Evolutionary conservation across 2,797 vertebrate genomes (phyloP).

Genomic region (Diplodus puntazzo): DNA sequence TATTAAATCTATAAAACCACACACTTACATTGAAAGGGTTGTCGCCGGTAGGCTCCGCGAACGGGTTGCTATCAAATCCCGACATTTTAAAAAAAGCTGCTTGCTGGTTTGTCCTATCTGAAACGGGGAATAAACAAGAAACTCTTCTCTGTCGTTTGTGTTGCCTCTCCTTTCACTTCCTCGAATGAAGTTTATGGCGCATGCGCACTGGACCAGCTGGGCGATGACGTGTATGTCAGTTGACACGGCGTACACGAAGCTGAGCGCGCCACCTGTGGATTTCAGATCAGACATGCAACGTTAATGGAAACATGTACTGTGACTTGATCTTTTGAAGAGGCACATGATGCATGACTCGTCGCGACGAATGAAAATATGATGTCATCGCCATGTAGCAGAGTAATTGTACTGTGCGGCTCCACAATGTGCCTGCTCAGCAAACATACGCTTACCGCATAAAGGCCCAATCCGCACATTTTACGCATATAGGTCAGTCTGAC

Average conservation of each 20-base stretch:
- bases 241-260: background rate
- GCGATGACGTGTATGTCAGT: slow-evolving; percentile 7
- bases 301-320: no score
- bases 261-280: slow-evolving; percentile 37
- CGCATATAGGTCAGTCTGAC: background rate
- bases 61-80: slow-evolving; percentile 90
- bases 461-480: background rate
- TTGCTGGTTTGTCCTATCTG: slow-evolving; percentile 33
- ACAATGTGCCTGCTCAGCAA: no score
- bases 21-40: slow-evolving; percentile 93
- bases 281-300: no score
- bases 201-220: slow-evolving; percentile 55
- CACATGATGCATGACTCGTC: no score
- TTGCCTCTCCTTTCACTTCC: slow-evolving; percentile 74
- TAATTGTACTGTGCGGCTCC: no score
- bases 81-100: slow-evolving; percentile 84
- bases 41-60: slow-evolving; percentile 87
- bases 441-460: background rate
- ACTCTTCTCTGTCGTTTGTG: slow-evolving; percentile 47
- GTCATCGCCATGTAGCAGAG: no score
- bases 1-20: background rate
- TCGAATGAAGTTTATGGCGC: slow-evolving; percentile 61
- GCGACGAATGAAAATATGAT: no score
- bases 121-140: slow-evolving; percentile 54
- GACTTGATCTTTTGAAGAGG: no score